Base-by-base conservation (phyloP, 2,888 invertebrate genomes). In the Dioctria linearis region DNA sequence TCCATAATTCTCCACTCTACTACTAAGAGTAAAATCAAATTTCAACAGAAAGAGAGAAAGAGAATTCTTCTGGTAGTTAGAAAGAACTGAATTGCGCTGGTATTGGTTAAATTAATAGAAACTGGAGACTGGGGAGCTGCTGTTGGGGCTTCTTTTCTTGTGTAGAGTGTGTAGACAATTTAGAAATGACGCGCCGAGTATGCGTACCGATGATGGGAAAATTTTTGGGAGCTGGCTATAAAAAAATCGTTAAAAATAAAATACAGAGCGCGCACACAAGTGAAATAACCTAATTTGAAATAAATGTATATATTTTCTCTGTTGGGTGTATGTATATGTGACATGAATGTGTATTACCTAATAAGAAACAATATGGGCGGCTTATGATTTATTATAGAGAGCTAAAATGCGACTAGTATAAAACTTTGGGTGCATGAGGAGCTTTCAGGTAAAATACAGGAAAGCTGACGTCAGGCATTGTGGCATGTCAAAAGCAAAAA, bases 381-480 rank as follows among this genome's bases (percentile, higher is more conserved):
- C 84, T 80, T 84, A 81, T 84, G 61, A 37, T 61, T 65, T n/a
- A 40, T 83, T 83, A n/a, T n/a, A 83, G 84, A 85, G 84, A 84
- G 83, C 66, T n/a, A 6, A 46, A 46, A 42, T 66, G 46, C 66
- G 25, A 8, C 66, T 3, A 39, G 66, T 25, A 25, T 25, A 43
- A n/a, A 51, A 51, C 39, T 69, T 51, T 69, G 49, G 57, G 73
- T 59, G 54, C 73, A 73, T 57, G 59, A 5, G 39, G 25, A 73
- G 73, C 73, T 73, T 73, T 59, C 73, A 73, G 73, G 73, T 73
- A 57, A n/a, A 40, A 4, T 40, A 40, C 39, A 73, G 73, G 59
- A 51, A 39, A 37, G 25, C 11, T 46, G 46, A 69, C 43, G 69
- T 42, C 39, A 69, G 46, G 49, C 49, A 5, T 6, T 46, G 9